phyloP scores from a whole-genome alignment of 2,113 vertebrate genomes.

The Miniopterus natalensis region DNA sequence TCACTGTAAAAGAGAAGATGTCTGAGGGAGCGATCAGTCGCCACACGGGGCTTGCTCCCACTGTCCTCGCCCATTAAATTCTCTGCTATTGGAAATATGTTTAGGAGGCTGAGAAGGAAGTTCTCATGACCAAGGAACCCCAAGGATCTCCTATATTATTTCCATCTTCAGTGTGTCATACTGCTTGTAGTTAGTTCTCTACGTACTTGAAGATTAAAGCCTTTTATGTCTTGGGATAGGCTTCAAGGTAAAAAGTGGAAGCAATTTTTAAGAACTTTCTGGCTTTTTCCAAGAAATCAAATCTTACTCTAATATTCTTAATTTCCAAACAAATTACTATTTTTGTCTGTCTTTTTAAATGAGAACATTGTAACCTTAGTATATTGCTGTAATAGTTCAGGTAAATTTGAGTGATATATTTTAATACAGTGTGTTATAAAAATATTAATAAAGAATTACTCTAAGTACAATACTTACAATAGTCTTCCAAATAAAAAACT shows the following conservation, averaged over 20 bases:
- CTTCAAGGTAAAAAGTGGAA: slow-evolving; percentile 24
- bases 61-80: not conserved
- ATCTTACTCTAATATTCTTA: not conserved
- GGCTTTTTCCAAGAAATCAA: not conserved
- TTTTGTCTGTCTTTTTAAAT: slow-evolving; percentile 14
- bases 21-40: not conserved
- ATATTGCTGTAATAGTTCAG: slow-evolving; percentile 34
- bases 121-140: not conserved
- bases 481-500: slow-evolving; percentile 38
- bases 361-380: slow-evolving; percentile 3
- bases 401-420: not conserved
- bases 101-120: not conserved
- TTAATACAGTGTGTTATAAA: not conserved
- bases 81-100: not conserved
- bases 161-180: not conserved
- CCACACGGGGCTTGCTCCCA: not conserved
- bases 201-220: not conserved
- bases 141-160: not conserved
- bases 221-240: not conserved
- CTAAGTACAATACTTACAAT: not conserved
- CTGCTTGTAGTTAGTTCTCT: not conserved
- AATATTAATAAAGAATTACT: slow-evolving; percentile 28
- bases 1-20: slow-evolving; percentile 42
- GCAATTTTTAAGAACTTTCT: not conserved
- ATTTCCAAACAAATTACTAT: slow-evolving; percentile 29